Evolutionary conservation across 2,113 vertebrate species (phyloP), one percentile per base, ranked within the genome.

Genomic region (Clarias gariepinus): DNA sequence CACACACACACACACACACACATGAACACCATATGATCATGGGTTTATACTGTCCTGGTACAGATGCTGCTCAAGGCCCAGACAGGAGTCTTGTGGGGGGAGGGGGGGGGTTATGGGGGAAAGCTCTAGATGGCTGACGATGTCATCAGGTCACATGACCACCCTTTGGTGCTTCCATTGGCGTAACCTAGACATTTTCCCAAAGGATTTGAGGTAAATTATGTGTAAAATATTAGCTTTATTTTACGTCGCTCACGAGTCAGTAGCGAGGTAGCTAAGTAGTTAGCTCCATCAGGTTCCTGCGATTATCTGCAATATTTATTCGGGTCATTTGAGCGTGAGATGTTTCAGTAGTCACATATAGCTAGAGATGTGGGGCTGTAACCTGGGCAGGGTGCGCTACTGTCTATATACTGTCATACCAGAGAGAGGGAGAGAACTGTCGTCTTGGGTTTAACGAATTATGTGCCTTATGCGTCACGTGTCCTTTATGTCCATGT

Each of bases 101-200:
- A n/a, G 41, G 4, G 41, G 41, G 41, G 3, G 41, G 4, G 41
- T 36, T 36, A 36, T 36, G 36, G 36, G 41, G 41, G 4, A 6
- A 6, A 47, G 21, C 2, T 41, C 6, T 2, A 71, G 25, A 47
- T 52, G 21, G 47, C 12, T 10, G n/a, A 55, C n/a, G 18, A 41
- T 78, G 52, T 57, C 52, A 57, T 60, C 28, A 80, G 57, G 57
- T 80, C 78, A 80, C 78, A 81, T 41, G 78, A 81, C 78, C 78
- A 60, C 9, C 30, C 25, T 61, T 61, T 41, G 58, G 78, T 25
- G 57, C 78, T 41, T 81, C 25, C 25, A 47, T 47, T 47, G 47
- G 47, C 7, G 7, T 47, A 47, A 47, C 47, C 47, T 47, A 8
- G 47, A 8, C 47, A 52, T 25, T 13, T 76, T 74, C 47, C 71